These are phyloP conservation scores for Atopsyche davidsoni DNA, from an alignment of 1,140 invertebrate genomes.

Conservation along the genomic window DNA sequence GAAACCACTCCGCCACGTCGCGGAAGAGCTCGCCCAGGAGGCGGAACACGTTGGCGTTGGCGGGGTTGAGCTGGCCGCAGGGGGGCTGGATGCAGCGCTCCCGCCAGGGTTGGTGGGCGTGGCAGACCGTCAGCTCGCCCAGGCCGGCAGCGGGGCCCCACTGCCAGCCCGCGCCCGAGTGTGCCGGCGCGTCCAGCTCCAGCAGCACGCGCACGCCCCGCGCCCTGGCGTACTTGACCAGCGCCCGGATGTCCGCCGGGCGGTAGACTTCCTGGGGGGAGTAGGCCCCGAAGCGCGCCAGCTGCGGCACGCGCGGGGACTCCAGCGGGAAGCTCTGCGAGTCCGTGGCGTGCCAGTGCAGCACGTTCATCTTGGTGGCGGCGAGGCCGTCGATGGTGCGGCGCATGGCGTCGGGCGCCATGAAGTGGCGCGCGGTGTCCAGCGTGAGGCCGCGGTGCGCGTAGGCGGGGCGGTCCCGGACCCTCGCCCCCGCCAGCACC, in stretches of 20 bases:
- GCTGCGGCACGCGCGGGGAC: slow-evolving; percentile 63
- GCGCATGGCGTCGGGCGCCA: slow-evolving; percentile 59
- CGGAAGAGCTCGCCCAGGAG: slow-evolving; percentile 62
- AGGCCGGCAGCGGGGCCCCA: slow-evolving; percentile 53
- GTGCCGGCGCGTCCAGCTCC: slow-evolving; percentile 80
- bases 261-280: slow-evolving; percentile 63
- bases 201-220: slow-evolving; percentile 70
- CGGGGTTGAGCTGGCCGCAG: slow-evolving; percentile 78
- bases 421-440: slow-evolving; percentile 72
- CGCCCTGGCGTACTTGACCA: slow-evolving; percentile 65
- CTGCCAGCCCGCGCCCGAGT: slow-evolving; percentile 77
- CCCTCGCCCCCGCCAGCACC: slow-evolving; percentile 38
- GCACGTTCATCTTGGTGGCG: slow-evolving; percentile 74
- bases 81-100: slow-evolving; percentile 74
- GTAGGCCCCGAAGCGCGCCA: slow-evolving; percentile 66
- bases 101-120: slow-evolving; percentile 57
- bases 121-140: slow-evolving; percentile 21
- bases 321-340: slow-evolving; percentile 80
- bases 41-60: slow-evolving; percentile 66
- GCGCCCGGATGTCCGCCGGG: slow-evolving; percentile 58
- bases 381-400: slow-evolving; percentile 75
- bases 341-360: slow-evolving; percentile 83
- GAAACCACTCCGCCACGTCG: slow-evolving; percentile 57
- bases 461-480: slow-evolving; percentile 66
- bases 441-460: slow-evolving; percentile 66